Percentiles rank a stretch among this genome's conserved stretches.
phyloP scores from a whole-genome alignment of 2,797 vertebrate genomes.

The Chlorospingus flavigularis region DNA sequence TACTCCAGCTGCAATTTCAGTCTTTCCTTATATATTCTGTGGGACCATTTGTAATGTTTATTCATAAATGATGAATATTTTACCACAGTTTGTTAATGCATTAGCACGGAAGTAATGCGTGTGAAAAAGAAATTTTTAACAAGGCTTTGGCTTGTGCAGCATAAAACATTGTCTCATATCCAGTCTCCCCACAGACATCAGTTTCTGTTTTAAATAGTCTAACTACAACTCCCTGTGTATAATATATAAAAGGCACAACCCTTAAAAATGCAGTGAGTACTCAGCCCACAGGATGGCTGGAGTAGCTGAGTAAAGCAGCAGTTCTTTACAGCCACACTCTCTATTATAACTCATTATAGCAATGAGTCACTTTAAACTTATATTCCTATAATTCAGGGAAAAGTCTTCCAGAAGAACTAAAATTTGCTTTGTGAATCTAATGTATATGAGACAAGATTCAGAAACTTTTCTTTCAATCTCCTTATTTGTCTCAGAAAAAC shows the following conservation, averaged over 20 bases:
- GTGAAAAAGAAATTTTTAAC: background rate
- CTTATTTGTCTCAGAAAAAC: background rate
- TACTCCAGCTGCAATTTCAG: background rate
- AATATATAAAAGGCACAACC: background rate
- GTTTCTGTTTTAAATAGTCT: slow-evolving; percentile 20
- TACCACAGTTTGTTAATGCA: background rate
- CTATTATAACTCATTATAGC: background rate
- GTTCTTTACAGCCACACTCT: background rate
- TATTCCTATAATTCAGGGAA: background rate
- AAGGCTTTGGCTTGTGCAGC: background rate
- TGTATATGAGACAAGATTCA: background rate
- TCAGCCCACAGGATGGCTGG: background rate
- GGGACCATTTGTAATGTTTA: background rate
- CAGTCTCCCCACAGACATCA: background rate
- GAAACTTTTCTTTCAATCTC: background rate
- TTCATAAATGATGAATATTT: slow-evolving; percentile 25
- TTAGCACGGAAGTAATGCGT: background rate
- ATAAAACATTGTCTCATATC: background rate
- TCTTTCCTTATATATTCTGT: background rate
- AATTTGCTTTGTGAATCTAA: background rate
- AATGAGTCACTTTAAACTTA: background rate
- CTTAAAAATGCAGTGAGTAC: background rate
- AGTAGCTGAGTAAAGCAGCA: background rate
- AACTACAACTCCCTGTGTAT: background rate
- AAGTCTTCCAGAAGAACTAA: background rate